Evolutionary conservation across 2,113 vertebrate genomes (phyloP), one percentile per base, ranked within the genome.

Genomic region (Emydura subglobosa): DNA sequence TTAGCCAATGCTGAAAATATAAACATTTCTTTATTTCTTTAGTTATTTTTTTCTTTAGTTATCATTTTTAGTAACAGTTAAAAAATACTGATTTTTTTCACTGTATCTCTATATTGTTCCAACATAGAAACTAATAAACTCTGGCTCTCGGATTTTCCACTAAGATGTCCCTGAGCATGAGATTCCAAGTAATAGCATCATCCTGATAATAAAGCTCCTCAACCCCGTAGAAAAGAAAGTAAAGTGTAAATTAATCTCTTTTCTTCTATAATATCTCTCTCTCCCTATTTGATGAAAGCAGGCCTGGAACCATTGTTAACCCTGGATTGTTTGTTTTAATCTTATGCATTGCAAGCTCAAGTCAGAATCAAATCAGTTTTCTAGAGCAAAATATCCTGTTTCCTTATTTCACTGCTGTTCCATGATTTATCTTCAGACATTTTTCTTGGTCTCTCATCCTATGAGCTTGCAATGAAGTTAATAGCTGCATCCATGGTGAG

Each of bases 401-500:
- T 90, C 53, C 80, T 93, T 82, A 83, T 87, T 87, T 88, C 74
- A 78, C 68, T 95, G 13, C 42, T 95, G 83, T 79, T 94, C 91
- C 61, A 29, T 47, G 50, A 65, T 14, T 90, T 96, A 91, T 93
- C 83, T 96, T 98, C 50, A 89, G 78, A 85, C 34, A 49, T 3
- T 13, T 91, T 86, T 84, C 87, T 90, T 91, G 3, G 4, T 95
- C 85, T 94, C 53, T 24, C 68, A 61, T 96, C 4, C 81, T 94
- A 53, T 90, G 85, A 92, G 91, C 79, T 82, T 96, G 85, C 3
- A 94, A 59, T 91, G 82, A 96, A 25, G 47, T 92, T 89, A 93
- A 91, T 53, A 93, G 92, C 44, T 92, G 92, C n/a, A 83, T 96
- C 82, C 76, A 2, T 8, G 61, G 42, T 61, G 91, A 95, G 88